Evolutionary conservation across 2,888 invertebrate species (phyloP).

Genomic region (Synergus gifuensis): DNA sequence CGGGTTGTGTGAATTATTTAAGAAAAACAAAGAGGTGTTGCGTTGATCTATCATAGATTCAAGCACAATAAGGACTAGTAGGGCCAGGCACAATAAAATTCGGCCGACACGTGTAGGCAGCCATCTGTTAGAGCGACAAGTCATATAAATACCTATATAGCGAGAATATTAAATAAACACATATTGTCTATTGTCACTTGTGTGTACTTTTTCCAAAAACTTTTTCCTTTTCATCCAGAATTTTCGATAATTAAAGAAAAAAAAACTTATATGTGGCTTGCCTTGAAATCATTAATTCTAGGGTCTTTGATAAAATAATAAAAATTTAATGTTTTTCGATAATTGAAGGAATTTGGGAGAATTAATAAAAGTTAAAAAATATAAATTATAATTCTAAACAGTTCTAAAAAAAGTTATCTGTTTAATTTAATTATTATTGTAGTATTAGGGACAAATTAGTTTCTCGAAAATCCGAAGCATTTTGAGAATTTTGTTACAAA

Average conservation of each 20-base stretch:
- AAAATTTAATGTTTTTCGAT: neutral
- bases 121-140: constrained; percentile 76
- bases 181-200: constrained; percentile 76
- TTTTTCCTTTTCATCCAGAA: neutral
- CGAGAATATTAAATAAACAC: constrained; percentile 76
- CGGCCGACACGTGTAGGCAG: constrained; percentile 76
- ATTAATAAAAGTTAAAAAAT: neutral
- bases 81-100: constrained; percentile 78
- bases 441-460: neutral
- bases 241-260: neutral
- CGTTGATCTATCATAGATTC: constrained; percentile 64
- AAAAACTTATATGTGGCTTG: neutral
- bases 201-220: constrained; percentile 53
- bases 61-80: constrained; percentile 77
- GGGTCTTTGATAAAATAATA: neutral
- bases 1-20: constrained; percentile 57
- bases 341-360: neutral
- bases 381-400: neutral
- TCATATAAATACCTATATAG: constrained; percentile 75
- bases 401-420: neutral
- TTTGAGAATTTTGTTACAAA: neutral
- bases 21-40: constrained; percentile 53
- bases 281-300: neutral
- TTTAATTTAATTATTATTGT: neutral
- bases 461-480: neutral